These are phyloP conservation scores for Himantopus leucocephalus DNA, from an alignment of 2,113 vertebrate genomes.

Conservation along the genomic window DNA sequence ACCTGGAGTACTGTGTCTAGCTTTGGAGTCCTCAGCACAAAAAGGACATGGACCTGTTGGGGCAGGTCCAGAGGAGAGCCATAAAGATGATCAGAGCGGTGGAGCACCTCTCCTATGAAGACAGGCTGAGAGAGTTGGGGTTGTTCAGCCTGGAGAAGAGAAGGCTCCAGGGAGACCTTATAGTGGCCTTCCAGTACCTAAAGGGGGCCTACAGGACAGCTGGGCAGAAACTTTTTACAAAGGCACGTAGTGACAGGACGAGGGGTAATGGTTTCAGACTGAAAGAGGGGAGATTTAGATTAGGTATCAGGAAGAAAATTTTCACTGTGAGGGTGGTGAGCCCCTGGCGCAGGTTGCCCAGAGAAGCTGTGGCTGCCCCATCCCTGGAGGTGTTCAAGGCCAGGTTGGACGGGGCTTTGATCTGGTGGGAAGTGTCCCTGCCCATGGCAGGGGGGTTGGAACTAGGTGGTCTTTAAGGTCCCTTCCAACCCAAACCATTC, in stretches of 20 bases:
- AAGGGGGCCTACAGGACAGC: background rate
- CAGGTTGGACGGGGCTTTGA: background rate
- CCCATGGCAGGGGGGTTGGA: background rate
- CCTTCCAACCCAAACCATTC: background rate
- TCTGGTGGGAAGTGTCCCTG: background rate
- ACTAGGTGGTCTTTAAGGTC: background rate
- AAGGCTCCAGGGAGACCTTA: background rate
- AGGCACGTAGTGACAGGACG: too few relatives aligned
- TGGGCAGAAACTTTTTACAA: background rate
- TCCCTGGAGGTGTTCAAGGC: background rate
- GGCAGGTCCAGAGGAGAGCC: too few relatives aligned
- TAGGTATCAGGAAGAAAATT: too few relatives aligned
- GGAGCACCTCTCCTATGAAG: too few relatives aligned
- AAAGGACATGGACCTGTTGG: too few relatives aligned
- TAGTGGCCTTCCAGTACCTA: fast-evolving
- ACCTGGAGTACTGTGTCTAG: too few relatives aligned
- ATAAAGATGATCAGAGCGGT: too few relatives aligned
- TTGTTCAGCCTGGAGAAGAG: background rate
- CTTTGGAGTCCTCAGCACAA: too few relatives aligned
- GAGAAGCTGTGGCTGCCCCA: background rate
- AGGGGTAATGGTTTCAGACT: too few relatives aligned
- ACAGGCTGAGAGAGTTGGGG: background rate
- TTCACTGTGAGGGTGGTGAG: too few relatives aligned
- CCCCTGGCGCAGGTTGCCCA: too few relatives aligned
- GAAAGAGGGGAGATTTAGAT: too few relatives aligned